Conservation (phyloP, 2,797 vertebrate genomes). For the Halcyon chelicuti region DNA sequence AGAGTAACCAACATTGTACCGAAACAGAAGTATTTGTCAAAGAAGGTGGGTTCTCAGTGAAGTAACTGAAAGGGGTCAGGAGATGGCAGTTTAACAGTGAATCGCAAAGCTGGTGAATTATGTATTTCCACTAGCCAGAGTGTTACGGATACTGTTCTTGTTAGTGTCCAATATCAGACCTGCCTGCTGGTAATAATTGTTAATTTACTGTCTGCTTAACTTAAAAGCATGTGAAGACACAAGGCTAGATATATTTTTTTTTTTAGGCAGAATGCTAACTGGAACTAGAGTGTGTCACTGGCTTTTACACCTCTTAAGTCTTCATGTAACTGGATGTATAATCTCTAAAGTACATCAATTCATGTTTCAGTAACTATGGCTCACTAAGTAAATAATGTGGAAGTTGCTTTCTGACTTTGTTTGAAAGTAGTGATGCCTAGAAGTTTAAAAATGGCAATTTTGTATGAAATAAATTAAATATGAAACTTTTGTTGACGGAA, state of each 20-base stretch:
- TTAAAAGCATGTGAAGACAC: conserved; percentile 73
- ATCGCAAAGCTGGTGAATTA: conserved; percentile 47
- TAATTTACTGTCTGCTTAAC: conserved; percentile 63
- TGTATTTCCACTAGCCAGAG: conserved; percentile 53
- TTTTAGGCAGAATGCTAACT: conserved; percentile 64
- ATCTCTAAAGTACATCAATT: conserved; percentile 59
- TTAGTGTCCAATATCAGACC: conserved; percentile 56
- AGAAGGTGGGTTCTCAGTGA: conserved; percentile 88
- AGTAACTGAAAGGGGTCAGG: not conserved
- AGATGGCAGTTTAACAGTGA: conserved; percentile 13
- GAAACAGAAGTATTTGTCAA: conserved; percentile 99
- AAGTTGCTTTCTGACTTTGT: conserved; percentile 70
- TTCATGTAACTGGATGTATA: conserved; percentile 70
- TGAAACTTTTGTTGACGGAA: conserved; percentile 69
- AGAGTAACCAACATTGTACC: conserved; percentile 89
- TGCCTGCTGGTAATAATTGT: conserved; percentile 52
- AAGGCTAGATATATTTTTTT: conserved; percentile 58
- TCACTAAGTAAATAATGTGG: conserved; percentile 55
- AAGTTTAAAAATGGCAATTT: conserved; percentile 61
- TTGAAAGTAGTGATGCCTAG: conserved; percentile 66
- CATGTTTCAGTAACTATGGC: conserved; percentile 64
- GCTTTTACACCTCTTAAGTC: conserved; percentile 58
- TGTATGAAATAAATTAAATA: conserved; percentile 76
- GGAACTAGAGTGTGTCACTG: conserved; percentile 56
- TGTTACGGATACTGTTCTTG: conserved; percentile 39